Base-by-base conservation (phyloP, 2,888 invertebrate species). In the Synergus japonicus region DNA sequence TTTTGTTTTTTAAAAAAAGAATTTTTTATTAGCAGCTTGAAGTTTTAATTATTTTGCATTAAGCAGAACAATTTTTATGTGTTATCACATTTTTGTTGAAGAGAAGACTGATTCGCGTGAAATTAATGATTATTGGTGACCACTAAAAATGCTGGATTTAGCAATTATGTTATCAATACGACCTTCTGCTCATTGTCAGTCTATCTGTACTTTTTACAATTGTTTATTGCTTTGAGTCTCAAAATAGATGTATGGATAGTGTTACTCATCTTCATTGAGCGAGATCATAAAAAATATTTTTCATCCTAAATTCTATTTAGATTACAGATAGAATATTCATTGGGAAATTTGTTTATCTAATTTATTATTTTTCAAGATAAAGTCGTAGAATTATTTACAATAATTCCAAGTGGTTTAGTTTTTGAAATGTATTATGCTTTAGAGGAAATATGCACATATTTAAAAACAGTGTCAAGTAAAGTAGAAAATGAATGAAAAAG, bases 111-210 rank as follows among this genome's bases (percentile, higher is more conserved):
- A 54, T 73, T 73, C 54, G 73, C 37, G n/a, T 54, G 29, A 49
- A 73, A 54, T 73, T 54, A 54, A n/a, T 73, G 54, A 73, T 73
- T 54, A 73, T 73, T 73, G 69, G 69, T 49, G 54, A 54, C 29
- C 54, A 73, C 18, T 49, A 29, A 29, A 29, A 73, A 37, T 54
- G n/a, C 37, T 73, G 49, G 49, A 41, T 49, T 73, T 73, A 54
- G 10, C 73, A 73, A 54, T 54, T 54, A 73, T 73, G 29, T 73
- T 73, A 54, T 54, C 46, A 54, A 67, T 37, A 37, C 37, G 49
- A 49, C 54, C 73, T 73, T 73, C 73, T 73, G 73, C 49, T 73
- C 54, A 73, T 54, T 73, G 54, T 73, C 73, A 54, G 54, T 54
- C 29, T n/a, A 54, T 73, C 49, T 73, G n/a, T 37, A 22, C 10